phyloP scores from a whole-genome alignment of 53 echinoderm and acorn worm species.

The Zoroaster sp. region DNA sequence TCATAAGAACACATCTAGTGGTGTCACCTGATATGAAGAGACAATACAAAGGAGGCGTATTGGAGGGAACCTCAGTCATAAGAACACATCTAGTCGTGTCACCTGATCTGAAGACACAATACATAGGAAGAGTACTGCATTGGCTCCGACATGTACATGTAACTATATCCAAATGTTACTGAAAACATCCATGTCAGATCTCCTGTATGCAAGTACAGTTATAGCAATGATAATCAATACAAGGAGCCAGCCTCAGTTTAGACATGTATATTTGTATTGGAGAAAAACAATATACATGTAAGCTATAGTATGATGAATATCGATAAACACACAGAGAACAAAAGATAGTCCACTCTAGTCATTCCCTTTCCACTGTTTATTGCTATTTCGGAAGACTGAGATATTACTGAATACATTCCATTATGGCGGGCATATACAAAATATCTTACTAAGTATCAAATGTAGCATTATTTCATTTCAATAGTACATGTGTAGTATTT shows the following conservation, averaged over 20 bases:
- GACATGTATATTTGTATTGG: too few relatives aligned
- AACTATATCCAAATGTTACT: neutral
- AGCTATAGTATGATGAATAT: neutral
- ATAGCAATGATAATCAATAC: too few relatives aligned
- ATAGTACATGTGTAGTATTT: slow-evolving; percentile 7
- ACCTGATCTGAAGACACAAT: neutral
- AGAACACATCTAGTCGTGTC: too few relatives aligned
- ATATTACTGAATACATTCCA: slow-evolving; percentile 39
- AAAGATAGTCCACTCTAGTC: neutral
- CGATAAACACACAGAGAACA: neutral
- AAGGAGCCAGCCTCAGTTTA: too few relatives aligned
- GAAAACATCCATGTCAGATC: neutral
- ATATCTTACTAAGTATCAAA: slow-evolving; percentile 40
- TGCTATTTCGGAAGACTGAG: slow-evolving; percentile 35
- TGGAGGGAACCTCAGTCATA: too few relatives aligned
- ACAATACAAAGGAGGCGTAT: too few relatives aligned
- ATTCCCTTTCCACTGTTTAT: slow-evolving; percentile 37
- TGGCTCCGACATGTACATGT: neutral
- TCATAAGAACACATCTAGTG: neutral
- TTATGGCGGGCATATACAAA: slow-evolving; percentile 47
- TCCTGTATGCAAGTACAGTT: too few relatives aligned
- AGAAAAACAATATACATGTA: neutral
- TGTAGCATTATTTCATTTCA: slow-evolving; percentile 14
- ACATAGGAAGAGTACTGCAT: neutral
- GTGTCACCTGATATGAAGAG: neutral